phyloP scores from a whole-genome alignment of 2,797 vertebrate genomes.

The Percopsis omiscomaycus region DNA sequence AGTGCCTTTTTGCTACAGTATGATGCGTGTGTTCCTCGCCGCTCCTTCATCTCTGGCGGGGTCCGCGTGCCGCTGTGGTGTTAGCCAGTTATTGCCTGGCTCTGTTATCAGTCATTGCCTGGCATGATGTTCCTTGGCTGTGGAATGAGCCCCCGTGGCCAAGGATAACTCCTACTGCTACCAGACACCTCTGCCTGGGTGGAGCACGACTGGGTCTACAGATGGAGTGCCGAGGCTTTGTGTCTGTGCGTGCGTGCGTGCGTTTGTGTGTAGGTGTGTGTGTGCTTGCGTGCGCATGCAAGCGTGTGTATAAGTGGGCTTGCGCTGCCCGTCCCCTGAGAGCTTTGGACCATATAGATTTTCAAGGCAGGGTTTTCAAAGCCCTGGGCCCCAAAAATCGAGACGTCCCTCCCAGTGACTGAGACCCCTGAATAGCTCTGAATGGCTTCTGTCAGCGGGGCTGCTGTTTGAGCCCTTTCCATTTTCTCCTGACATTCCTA shows the following conservation, averaged over 20 bases:
- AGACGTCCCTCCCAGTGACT: conserved; percentile 19
- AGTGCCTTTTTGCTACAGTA: neutral
- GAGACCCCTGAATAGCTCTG: conserved; percentile 24
- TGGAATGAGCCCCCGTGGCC: conserved; percentile 63
- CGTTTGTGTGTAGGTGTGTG: neutral
- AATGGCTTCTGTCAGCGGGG: conserved; percentile 32
- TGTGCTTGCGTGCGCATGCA: conserved; percentile 1
- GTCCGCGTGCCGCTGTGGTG: conserved; percentile 50
- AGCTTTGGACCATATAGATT: conserved; percentile 34
- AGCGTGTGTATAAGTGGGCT: conserved; percentile 25
- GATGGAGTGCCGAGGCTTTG: conserved; percentile 47
- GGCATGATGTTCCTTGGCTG: conserved; percentile 55
- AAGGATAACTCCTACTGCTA: conserved; percentile 66
- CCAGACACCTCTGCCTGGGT: conserved; percentile 66
- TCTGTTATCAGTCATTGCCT: conserved; percentile 65
- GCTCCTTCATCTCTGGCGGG: conserved; percentile 43
- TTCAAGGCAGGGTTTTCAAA: conserved; percentile 38
- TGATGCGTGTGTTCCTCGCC: conserved; percentile 24
- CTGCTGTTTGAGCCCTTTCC: conserved; percentile 2
- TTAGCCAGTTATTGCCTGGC: conserved; percentile 37
- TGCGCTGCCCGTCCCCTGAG: conserved; percentile 23
- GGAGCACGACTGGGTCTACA: conserved; percentile 56
- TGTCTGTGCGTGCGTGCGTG: conserved; percentile 1
- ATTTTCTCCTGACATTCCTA: conserved; percentile 27
- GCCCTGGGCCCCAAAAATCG: conserved; percentile 16